Evolutionary conservation across 2,797 vertebrate genomes (phyloP).

Genomic region (Chelmon rostratus): DNA sequence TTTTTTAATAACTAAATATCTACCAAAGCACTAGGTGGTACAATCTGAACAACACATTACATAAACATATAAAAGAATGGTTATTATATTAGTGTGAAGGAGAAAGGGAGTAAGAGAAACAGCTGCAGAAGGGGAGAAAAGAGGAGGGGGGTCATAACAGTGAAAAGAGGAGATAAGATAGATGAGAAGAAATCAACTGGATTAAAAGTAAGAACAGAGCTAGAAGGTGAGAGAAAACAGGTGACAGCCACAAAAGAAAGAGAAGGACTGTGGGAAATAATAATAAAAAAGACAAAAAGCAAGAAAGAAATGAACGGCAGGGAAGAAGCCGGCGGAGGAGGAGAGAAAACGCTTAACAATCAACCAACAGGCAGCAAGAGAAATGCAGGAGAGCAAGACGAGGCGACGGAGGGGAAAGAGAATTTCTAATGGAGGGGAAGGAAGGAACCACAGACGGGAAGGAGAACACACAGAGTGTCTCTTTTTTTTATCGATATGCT

Average conservation of each 20-base stretch:
- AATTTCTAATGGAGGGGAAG: neutral
- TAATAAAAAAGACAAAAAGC: neutral
- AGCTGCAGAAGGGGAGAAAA: neutral
- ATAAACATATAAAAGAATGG: too few relatives aligned
- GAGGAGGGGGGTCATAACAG: neutral
- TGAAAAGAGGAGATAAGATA: neutral
- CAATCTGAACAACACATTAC: too few relatives aligned
- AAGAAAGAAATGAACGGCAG: neutral
- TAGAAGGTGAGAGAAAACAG: neutral
- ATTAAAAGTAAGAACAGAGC: neutral
- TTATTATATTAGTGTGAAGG: neutral
- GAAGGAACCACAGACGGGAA: neutral
- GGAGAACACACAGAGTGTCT: neutral
- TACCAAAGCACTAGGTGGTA: too few relatives aligned
- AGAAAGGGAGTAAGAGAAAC: constrained; percentile 1
- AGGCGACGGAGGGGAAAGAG: neutral
- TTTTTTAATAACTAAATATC: too few relatives aligned
- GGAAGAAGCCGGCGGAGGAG: neutral
- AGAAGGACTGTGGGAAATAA: neutral
- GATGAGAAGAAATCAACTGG: constrained; percentile 2
- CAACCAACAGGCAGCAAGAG: neutral
- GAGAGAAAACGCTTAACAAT: neutral
- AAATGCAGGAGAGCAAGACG: neutral
- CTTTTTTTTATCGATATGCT: too few relatives aligned
- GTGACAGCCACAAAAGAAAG: too few relatives aligned